These are phyloP conservation scores for Volucella zonaria DNA, from an alignment of 2,888 invertebrate genomes.

Conservation along the genomic window DNA sequence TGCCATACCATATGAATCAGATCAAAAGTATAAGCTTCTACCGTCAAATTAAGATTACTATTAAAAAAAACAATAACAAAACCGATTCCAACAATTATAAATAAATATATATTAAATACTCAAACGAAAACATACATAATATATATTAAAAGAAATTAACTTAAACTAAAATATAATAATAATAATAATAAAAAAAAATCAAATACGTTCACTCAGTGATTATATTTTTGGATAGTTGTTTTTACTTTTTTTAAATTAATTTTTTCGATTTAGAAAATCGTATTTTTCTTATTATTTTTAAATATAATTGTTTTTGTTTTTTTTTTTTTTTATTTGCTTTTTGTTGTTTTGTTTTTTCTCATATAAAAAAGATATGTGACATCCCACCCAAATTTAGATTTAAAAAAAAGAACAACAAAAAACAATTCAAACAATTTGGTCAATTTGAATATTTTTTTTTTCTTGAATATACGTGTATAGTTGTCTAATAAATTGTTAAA, in stretches of 20 bases:
- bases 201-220: constrained; percentile 69
- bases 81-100: constrained; percentile 72
- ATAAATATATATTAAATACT: constrained; percentile 73
- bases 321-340: no score
- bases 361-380: constrained; percentile 72
- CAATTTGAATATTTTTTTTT: constrained; percentile 36
- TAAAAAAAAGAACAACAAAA: constrained; percentile 49
- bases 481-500: constrained; percentile 56
- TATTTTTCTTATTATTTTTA: constrained; percentile 49
- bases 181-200: constrained; percentile 58
- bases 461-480: constrained; percentile 49
- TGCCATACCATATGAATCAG: constrained; percentile 43
- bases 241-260: constrained; percentile 6
- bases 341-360: constrained; percentile 32
- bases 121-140: constrained; percentile 70
- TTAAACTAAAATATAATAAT: constrained; percentile 55
- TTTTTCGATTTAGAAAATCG: constrained; percentile 43
- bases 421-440: constrained; percentile 61
- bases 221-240: constrained; percentile 66
- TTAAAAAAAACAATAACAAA: constrained; percentile 74
- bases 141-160: constrained; percentile 58
- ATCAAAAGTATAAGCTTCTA: constrained; percentile 11
- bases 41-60: constrained; percentile 51
- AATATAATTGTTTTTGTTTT: neutral
- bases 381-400: constrained; percentile 59